Evolutionary conservation across 2,797 vertebrate species (phyloP).

Genomic region (Apodemus agrarius): DNA sequence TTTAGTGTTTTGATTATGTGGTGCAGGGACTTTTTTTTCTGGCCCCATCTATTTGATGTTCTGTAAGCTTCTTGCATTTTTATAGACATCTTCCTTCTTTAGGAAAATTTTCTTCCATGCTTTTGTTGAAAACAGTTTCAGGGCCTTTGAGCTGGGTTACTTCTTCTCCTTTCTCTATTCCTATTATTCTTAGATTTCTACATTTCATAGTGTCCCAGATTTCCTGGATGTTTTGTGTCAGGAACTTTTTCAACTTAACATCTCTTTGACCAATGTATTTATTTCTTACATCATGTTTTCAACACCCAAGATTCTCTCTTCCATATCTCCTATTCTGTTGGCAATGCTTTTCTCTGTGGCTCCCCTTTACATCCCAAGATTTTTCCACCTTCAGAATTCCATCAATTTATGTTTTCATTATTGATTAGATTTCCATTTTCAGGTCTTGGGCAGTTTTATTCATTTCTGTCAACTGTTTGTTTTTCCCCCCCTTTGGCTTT

Average conservation of each 20-base stretch:
- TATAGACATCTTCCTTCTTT: background rate
- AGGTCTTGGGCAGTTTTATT: background rate
- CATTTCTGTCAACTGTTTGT: background rate
- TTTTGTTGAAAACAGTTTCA: background rate
- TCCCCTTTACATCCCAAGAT: background rate
- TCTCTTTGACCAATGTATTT: background rate
- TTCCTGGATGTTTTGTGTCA: background rate
- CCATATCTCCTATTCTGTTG: background rate
- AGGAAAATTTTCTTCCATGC: background rate
- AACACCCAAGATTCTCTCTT: background rate
- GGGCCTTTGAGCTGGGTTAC: background rate
- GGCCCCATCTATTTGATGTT: background rate
- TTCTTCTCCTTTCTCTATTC: background rate
- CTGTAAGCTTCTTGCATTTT: background rate
- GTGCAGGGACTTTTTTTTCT: background rate
- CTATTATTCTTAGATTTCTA: background rate
- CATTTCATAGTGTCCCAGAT: background rate
- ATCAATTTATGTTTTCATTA: background rate
- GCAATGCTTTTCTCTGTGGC: background rate
- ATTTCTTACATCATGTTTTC: background rate
- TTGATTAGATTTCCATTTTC: background rate
- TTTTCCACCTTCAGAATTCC: background rate
- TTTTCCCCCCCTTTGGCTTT: background rate
- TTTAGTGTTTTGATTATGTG: background rate
- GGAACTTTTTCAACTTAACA: background rate